Base-by-base conservation (phyloP, 2,888 invertebrate genomes). In the Neuroscelio doddi region DNA sequence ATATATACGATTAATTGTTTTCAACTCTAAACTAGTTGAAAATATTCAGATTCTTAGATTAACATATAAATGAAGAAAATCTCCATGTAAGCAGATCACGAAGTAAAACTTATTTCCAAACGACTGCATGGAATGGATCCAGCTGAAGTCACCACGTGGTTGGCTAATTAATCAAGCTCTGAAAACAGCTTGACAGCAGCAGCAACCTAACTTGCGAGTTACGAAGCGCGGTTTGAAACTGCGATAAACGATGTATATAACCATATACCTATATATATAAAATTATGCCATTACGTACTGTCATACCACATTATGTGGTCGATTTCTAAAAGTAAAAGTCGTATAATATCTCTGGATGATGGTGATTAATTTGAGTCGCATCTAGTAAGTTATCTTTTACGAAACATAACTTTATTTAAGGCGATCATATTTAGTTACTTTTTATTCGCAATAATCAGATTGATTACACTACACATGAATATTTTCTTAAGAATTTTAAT, bases 101-200 rank as follows among this genome's bases (percentile, higher is more conserved):
- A 26, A 24, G 45, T 17, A 53, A 64, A 64, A 45, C 45, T 55
- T 49, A 39, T 64, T 52, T 53, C 45, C 44, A 32, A 44, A 49
- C 30, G 30, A 24, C 14, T 10, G 42, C 49, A 53, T 50, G 49
- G 57, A 64, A 64, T 36, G 49, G 52, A 44, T 52, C 49, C 49
- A 26, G 44, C 42, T 36, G 17, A 52, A 63, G 52, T 52, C 52
- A 44, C 24, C 44, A 26, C 42, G 47, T 46, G 42, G 34, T 29
- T 41, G 42, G 63, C 70, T 72, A 76, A 76, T 74, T 76, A 74
- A 76, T 76, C 76, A 74, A 72, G 69, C 69, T 72, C 65, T 59
- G 72, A 71, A 72, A 73, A 71, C 69, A 72, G 72, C 66, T 69
- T 70, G 73, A 72, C 74, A 71, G 70, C 59, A 50, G 65, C 71